These are phyloP conservation scores for Plectrocnemia conspersa DNA, from an alignment of 1,140 invertebrate genomes.

Conservation along the genomic window DNA sequence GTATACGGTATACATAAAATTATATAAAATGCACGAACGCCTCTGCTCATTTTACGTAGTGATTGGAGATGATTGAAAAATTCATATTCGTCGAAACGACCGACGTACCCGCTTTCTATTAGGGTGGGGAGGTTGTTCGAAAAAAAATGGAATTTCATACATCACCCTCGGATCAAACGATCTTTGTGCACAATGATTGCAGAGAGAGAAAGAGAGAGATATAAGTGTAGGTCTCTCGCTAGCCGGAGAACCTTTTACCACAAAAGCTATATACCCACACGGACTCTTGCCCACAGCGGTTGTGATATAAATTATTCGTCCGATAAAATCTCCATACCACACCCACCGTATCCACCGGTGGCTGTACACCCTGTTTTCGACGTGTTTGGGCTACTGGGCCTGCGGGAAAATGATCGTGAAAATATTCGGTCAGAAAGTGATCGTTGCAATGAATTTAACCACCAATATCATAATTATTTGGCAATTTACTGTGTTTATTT, in stretches of 20 bases:
- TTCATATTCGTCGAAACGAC: too few species aligned
- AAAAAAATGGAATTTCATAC: constrained; percentile 2
- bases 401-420: too few species aligned
- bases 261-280: constrained; percentile 25
- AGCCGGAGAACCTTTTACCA: constrained; percentile 21
- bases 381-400: background rate
- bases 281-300: constrained; percentile 17
- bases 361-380: background rate
- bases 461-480: too few species aligned
- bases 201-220: background rate
- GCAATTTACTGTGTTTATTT: too few species aligned
- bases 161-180: constrained; percentile 7
- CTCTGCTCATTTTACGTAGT: too few species aligned
- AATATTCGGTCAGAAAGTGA: too few species aligned
- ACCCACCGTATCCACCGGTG: background rate
- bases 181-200: constrained; percentile 8
- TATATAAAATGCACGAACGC: too few species aligned
- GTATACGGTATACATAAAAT: too few species aligned
- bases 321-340: constrained; percentile 26
- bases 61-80: too few species aligned
- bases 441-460: too few species aligned
- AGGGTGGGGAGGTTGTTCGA: background rate
- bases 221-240: background rate
- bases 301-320: constrained; percentile 28
- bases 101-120: too few species aligned